These are phyloP conservation scores for Cataglyphis altisquamis DNA, from an alignment of 2,888 invertebrate genomes.

Conservation along the genomic window DNA sequence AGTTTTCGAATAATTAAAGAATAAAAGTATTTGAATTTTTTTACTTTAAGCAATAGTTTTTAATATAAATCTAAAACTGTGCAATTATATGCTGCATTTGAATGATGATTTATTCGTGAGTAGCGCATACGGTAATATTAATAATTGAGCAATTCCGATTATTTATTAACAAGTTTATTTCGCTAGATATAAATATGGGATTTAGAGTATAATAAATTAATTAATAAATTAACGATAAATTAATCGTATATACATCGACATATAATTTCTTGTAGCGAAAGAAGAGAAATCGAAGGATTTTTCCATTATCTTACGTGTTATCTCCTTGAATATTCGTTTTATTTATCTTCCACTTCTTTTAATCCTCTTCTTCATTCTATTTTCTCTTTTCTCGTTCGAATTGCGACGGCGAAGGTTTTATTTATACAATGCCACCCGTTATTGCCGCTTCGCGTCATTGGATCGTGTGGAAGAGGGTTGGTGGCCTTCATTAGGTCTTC, in stretches of 20 bases:
- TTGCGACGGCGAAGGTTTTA: conserved; percentile 43
- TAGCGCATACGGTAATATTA: background rate
- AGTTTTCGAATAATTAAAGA: background rate
- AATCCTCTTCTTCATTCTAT: conserved; percentile 15
- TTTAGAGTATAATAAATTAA: background rate
- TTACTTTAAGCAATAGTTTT: background rate
- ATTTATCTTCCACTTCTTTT: conserved; percentile 35
- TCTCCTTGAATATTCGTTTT: conserved; percentile 13
- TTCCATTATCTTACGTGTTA: background rate
- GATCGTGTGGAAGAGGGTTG: conserved; percentile 58
- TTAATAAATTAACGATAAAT: background rate
- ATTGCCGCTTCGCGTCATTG: conserved; percentile 51
- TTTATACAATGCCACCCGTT: conserved; percentile 56
- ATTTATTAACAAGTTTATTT: background rate
- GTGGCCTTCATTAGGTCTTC: conserved; percentile 76
- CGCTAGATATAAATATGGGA: background rate
- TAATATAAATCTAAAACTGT: background rate
- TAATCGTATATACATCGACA: background rate
- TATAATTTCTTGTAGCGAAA: background rate
- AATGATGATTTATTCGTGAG: too few species aligned
- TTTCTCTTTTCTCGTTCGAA: conserved; percentile 2
- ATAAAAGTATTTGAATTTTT: background rate
- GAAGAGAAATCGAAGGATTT: background rate
- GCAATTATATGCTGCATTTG: background rate
- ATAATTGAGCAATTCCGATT: background rate